Evolutionary conservation across 2,113 vertebrate species (phyloP).

Genomic region (Uropsilus gracilis): DNA sequence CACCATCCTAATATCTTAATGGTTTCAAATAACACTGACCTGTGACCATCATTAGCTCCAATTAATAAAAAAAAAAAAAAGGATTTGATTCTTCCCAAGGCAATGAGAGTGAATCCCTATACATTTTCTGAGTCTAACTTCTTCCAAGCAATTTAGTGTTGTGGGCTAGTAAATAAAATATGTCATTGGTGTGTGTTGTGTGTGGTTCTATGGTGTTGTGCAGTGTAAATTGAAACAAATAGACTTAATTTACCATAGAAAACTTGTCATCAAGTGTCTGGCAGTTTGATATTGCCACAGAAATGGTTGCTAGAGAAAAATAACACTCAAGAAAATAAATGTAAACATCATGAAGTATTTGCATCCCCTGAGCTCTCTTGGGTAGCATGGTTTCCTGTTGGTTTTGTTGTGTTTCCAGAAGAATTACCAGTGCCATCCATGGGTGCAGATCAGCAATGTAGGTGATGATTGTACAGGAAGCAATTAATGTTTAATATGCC

Average conservation of each 20-base stretch:
- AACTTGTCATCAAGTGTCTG: background rate
- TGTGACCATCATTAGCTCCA: constrained; percentile 69
- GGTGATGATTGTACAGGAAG: background rate
- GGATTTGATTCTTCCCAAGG: constrained; percentile 70
- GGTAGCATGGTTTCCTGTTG: background rate
- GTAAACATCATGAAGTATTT: background rate
- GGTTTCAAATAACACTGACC: constrained; percentile 49
- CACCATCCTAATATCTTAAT: constrained; percentile 7
- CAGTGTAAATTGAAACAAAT: background rate
- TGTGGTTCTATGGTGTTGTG: background rate
- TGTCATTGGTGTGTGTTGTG: too few relatives aligned
- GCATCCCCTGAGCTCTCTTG: background rate
- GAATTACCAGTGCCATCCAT: background rate
- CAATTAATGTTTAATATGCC: background rate
- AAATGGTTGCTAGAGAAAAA: background rate
- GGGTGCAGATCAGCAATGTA: background rate
- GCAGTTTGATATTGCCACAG: background rate
- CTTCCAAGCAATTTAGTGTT: constrained; percentile 53
- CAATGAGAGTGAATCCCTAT: constrained; percentile 60
- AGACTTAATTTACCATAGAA: constrained; percentile 15
- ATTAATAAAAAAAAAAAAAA: constrained; percentile 61
- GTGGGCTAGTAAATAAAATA: constrained; percentile 45
- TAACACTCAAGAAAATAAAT: background rate
- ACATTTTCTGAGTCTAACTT: constrained; percentile 45
- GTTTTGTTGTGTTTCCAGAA: background rate